Evolutionary conservation across 2,797 vertebrate genomes (phyloP).

Genomic region (Phalanger gymnotis): DNA sequence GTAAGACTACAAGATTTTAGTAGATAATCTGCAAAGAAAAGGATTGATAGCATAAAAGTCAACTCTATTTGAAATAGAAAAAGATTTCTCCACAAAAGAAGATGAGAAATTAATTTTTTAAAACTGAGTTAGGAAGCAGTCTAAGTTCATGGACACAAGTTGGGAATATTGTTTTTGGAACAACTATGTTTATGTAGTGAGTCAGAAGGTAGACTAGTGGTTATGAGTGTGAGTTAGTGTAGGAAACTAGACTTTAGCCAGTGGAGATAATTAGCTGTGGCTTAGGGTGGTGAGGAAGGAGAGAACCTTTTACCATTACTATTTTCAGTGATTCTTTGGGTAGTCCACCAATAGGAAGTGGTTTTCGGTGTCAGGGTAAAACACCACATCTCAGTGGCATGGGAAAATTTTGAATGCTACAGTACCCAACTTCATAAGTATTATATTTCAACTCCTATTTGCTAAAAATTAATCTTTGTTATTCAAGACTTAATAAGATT

Average conservation of each 20-base stretch:
- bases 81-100: slow-evolving; percentile 50
- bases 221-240: slow-evolving; percentile 8
- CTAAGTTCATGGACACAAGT: slow-evolving; percentile 61
- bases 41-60: slow-evolving; percentile 21
- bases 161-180: slow-evolving; percentile 75
- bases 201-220: slow-evolving; percentile 50
- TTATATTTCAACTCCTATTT: slow-evolving; percentile 1
- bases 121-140: slow-evolving; percentile 49
- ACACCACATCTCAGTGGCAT: slow-evolving; percentile 15
- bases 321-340: slow-evolving; percentile 52
- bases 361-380: slow-evolving; percentile 28
- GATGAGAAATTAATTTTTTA: slow-evolving; percentile 64
- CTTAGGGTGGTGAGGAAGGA: slow-evolving; percentile 66
- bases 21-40: slow-evolving; percentile 20
- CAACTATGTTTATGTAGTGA: slow-evolving; percentile 68
- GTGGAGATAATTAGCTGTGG: slow-evolving; percentile 50
- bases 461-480: background rate
- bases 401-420: background rate
- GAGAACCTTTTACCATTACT: slow-evolving; percentile 32
- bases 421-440: background rate
- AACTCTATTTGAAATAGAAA: slow-evolving; percentile 54
- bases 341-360: slow-evolving; percentile 60
- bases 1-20: slow-evolving; percentile 1
- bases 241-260: background rate
- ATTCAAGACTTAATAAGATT: background rate